Evolutionary conservation across 2,113 vertebrate genomes (phyloP), one percentile per base, ranked within the genome.

Genomic region (Heptranchias perlo): DNA sequence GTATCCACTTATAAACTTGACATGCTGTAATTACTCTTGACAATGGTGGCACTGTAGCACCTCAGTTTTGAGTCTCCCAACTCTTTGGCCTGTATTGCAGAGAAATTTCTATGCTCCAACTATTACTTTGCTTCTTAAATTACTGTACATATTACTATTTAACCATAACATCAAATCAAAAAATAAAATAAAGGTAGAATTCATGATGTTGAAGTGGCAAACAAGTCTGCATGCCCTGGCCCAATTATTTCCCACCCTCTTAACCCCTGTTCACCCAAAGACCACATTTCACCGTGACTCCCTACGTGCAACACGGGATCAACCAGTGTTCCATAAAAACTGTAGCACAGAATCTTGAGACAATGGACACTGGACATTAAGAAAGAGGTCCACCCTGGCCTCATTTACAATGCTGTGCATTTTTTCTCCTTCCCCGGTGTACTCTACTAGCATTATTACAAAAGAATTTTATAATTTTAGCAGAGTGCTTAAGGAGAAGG

Each of bases 321-420:
- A 91, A 58, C 49, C 6, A 67, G 62, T 67, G 11, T 13, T 14
- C 16, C 54, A 54, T 52, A 67, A 69, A 44, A 52, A 87, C 0
- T 98, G 97, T 98, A 96, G 98, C 98, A 98, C 98, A 96, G 96
- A 96, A 97, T 97, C 97, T 97, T 96, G 84, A 97, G 98, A 98
- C 97, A 96, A 82, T 97, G 98, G 98, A 97, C 97, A 98, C 95
- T 82, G 98, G 98, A 98, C 98, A 98, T 98, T 98, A 98, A 98
- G 97, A 98, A 98, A 98, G 98, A 98, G 98, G 98, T 98, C 98
- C 98, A 97, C 96, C 98, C 98, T 91, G 96, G 97, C 97, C 98
- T 97, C 97, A 92, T 96, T 97, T 96, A 54, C 0, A 96, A 98
- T 96, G 96, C 73, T 97, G 97, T 98, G 98, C 98, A 44, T 31